A percentile compares a stretch with the other conserved stretches of the same genome.
phyloP scores from a whole-genome alignment of 2,113 vertebrate species.

The Camarhynchus parvulus region DNA sequence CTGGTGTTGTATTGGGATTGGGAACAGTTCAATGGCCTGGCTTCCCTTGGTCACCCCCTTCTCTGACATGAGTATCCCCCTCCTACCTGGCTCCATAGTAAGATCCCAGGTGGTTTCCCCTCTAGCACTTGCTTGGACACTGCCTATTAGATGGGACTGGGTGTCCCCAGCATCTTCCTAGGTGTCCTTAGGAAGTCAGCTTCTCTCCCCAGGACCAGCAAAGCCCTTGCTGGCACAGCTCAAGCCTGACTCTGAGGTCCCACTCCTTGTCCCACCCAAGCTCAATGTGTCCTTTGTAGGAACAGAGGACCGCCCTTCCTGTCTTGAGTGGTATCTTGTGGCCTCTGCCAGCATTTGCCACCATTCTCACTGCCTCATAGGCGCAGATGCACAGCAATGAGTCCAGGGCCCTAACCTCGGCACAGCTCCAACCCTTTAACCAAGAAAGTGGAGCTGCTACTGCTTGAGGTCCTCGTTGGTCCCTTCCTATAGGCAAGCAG shows the following conservation, averaged over 20 bases:
- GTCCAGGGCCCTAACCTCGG: not conserved
- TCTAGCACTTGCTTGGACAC: fast-evolving
- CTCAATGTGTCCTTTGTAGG: not conserved
- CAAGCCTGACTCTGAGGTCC: not conserved
- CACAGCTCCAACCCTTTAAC: not conserved
- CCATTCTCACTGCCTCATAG: not conserved
- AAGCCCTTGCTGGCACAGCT: not conserved
- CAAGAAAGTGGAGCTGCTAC: not conserved
- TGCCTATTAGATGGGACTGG: not conserved
- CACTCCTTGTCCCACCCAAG: not conserved
- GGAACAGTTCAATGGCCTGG: not conserved
- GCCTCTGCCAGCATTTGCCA: not conserved
- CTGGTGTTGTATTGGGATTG: fast-evolving
- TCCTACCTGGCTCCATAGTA: not conserved
- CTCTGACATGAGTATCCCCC: fast-evolving
- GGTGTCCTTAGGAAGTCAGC: not conserved
- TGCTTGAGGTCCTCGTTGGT: not conserved
- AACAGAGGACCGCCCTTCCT: not conserved
- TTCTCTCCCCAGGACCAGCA: not conserved
- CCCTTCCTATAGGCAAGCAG: not conserved
- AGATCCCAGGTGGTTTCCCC: not conserved
- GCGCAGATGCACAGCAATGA: fast-evolving
- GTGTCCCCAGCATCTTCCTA: not conserved
- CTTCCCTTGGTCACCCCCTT: not conserved
- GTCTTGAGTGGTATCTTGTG: not conserved